A percentile compares a stretch with the other conserved stretches of the same genome.
These are phyloP conservation scores for Loripinus fragilis DNA, from an alignment of 2,888 invertebrate genomes.

Conservation along the genomic window DNA sequence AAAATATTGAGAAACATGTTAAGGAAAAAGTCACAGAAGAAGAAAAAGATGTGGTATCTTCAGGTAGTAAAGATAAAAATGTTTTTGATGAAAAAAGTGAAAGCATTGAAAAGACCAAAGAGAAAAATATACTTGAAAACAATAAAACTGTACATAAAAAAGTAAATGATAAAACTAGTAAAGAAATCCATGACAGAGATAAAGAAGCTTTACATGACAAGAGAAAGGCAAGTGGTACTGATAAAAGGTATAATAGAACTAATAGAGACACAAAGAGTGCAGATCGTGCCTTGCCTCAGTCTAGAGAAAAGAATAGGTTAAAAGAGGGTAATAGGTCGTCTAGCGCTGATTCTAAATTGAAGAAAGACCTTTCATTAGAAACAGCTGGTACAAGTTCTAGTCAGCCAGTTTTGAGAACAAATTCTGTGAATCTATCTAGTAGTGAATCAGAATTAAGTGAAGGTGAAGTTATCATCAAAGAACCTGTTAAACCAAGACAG, in stretches of 20 bases:
- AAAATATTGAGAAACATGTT: background rate
- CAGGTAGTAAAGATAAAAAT: background rate
- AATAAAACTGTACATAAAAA: constrained; percentile 21
- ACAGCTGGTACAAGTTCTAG: constrained; percentile 38
- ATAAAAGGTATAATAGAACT: background rate
- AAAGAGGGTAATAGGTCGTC: constrained; percentile 10
- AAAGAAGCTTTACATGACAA: constrained; percentile 6
- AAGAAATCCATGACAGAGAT: constrained; percentile 21
- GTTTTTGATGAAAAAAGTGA: constrained; percentile 11
- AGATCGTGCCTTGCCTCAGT: background rate
- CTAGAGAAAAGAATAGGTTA: constrained; percentile 6
- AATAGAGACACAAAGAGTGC: constrained; percentile 15
- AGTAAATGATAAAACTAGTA: background rate
- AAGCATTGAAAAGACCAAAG: constrained; percentile 15
- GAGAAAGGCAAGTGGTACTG: background rate
- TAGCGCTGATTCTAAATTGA: constrained; percentile 12
- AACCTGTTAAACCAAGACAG: background rate
- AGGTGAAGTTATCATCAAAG: constrained; percentile 60
- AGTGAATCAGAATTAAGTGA: constrained; percentile 69
- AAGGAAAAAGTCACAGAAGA: background rate
- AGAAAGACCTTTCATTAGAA: background rate
- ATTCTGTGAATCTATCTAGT: constrained; percentile 43
- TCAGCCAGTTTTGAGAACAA: constrained; percentile 45
- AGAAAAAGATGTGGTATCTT: background rate
- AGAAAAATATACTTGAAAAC: constrained; percentile 7